Percentiles rank a stretch among this genome's conserved stretches.
These are phyloP conservation scores for Trachymyrmex cornetzi DNA, from an alignment of 1,140 invertebrate genomes.

Conservation along the genomic window DNA sequence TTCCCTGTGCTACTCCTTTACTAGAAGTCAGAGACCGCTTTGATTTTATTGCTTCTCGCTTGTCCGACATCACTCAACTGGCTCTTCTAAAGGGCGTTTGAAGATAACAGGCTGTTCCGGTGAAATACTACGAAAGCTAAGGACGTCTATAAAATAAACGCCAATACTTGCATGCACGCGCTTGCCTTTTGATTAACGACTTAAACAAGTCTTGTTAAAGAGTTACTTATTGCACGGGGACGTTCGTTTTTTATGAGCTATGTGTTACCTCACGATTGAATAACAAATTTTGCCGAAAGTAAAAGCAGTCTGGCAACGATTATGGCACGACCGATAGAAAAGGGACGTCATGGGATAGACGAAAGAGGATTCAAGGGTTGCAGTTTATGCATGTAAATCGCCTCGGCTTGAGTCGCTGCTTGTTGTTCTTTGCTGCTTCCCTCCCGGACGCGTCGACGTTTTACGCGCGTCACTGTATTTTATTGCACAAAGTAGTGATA, in stretches of 20 bases:
- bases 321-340: conserved; percentile 35
- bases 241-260: conserved; percentile 16
- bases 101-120: conserved; percentile 58
- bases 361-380: conserved; percentile 68
- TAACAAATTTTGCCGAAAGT: conserved; percentile 30
- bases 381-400: conserved; percentile 82
- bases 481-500: conserved; percentile 71
- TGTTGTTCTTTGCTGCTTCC: conserved; percentile 79
- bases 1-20: conserved; percentile 26
- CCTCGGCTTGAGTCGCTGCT: conserved; percentile 78
- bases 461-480: conserved; percentile 74
- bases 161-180: conserved; percentile 25
- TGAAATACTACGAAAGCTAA: conserved; percentile 62
- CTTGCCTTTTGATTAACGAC: conserved; percentile 28
- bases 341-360: conserved; percentile 11
- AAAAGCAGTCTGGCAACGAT: conserved; percentile 50
- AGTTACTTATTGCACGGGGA: conserved; percentile 13
- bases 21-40: conserved; percentile 59
- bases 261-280: neutral
- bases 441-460: conserved; percentile 69
- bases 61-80: conserved; percentile 63
- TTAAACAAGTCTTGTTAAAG: conserved; percentile 36
- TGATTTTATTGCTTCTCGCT: conserved; percentile 64
- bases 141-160: conserved; percentile 57
- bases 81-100: conserved; percentile 55